Conservation (phyloP, 2,113 vertebrate genomes). For the Scytalopus superciliaris region DNA sequence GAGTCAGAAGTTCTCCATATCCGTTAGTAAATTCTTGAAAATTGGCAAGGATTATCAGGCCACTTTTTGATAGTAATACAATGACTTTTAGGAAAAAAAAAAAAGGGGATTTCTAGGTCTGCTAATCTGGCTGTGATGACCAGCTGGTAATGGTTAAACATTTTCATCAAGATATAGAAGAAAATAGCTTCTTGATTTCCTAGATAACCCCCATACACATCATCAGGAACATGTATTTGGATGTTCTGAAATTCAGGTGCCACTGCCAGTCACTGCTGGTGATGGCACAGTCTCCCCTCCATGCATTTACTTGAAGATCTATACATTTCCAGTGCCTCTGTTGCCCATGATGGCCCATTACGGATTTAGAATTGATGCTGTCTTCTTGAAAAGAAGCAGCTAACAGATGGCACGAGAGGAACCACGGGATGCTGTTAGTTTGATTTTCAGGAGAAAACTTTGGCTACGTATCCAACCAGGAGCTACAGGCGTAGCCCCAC, state of each 20-base stretch:
- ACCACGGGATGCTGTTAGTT: neutral
- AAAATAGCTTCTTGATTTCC: neutral
- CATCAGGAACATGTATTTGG: neutral
- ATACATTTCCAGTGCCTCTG: neutral
- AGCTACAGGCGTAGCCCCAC: neutral
- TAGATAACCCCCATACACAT: neutral
- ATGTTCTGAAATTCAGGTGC: neutral
- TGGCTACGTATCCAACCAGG: neutral
- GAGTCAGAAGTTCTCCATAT: neutral
- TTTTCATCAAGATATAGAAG: neutral
- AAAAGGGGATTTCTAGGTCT: neutral
- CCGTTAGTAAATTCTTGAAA: neutral
- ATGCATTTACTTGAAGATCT: neutral
- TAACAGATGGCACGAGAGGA: neutral
- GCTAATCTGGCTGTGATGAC: neutral
- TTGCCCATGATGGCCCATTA: neutral
- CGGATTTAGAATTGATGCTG: neutral
- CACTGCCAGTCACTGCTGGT: neutral
- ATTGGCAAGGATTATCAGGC: neutral
- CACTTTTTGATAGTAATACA: neutral
- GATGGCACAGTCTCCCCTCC: neutral
- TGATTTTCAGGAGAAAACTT: constrained; percentile 20
- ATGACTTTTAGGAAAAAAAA: neutral
- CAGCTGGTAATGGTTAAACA: neutral
- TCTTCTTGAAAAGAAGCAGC: neutral